A percentile compares a stretch with the other conserved stretches of the same genome.
phyloP scores from a whole-genome alignment of 2,888 invertebrate genomes.

The Pollenia angustigena region DNA sequence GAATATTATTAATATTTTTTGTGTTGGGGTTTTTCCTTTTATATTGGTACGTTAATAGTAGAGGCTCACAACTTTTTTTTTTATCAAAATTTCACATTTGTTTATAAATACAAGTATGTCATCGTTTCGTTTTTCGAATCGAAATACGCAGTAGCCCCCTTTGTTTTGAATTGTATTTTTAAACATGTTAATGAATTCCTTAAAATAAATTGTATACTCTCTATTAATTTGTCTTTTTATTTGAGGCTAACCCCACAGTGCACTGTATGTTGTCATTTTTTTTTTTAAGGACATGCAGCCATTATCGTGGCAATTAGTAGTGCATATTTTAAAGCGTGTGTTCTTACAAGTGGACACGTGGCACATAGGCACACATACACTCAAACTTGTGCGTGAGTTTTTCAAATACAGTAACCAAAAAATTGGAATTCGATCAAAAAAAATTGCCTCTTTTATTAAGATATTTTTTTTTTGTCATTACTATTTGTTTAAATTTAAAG shows the following conservation, averaged over 20 bases:
- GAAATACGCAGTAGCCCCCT: too few relatives aligned
- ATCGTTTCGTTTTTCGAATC: too few relatives aligned
- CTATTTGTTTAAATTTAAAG: too few relatives aligned
- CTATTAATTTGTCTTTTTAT: not conserved
- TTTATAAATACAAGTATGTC: too few relatives aligned
- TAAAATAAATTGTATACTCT: too few relatives aligned
- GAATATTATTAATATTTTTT: too few relatives aligned
- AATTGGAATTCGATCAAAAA: not conserved
- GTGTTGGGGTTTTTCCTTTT: too few relatives aligned
- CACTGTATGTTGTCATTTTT: not conserved
- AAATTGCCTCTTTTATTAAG: not conserved
- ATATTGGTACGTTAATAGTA: too few relatives aligned
- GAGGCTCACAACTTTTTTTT: too few relatives aligned
- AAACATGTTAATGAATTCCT: too few relatives aligned
- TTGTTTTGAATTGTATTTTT: too few relatives aligned
- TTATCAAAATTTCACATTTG: too few relatives aligned
- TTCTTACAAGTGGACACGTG: slow-evolving; percentile 53
- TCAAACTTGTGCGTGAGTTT: slow-evolving; percentile 3
- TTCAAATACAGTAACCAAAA: slow-evolving; percentile 16
- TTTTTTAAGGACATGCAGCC: not conserved
- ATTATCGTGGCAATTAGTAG: slow-evolving; percentile 51
- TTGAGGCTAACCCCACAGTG: not conserved
- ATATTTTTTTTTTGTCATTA: not conserved
- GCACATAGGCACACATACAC: not conserved
- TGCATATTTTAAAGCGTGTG: slow-evolving; percentile 43